These are phyloP conservation scores for Caranx ignobilis DNA, from an alignment of 2,113 vertebrate genomes.

Conservation along the genomic window DNA sequence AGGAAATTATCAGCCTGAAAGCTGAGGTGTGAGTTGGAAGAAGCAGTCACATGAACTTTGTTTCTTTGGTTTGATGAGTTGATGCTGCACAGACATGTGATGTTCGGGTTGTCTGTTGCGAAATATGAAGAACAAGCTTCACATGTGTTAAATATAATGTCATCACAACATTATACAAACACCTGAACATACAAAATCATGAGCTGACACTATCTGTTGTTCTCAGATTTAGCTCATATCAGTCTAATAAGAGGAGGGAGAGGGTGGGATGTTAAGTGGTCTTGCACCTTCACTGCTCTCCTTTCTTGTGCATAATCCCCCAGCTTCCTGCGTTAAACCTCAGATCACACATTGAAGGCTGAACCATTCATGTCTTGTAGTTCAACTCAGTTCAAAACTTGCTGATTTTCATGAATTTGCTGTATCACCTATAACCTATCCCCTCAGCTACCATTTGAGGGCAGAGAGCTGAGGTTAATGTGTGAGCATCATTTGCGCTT, in stretches of 20 bases:
- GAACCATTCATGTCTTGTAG: not conserved
- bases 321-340: slow-evolving; percentile 61
- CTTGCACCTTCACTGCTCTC: slow-evolving; percentile 20
- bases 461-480: not conserved
- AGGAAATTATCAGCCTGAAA: slow-evolving; percentile 6
- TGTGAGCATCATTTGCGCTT: not conserved
- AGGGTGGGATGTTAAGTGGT: not conserved
- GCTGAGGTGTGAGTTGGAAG: slow-evolving; percentile 32
- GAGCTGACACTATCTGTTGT: not conserved
- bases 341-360: not conserved
- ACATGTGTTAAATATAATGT: too few relatives aligned
- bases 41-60: slow-evolving; percentile 1
- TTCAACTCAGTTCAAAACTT: not conserved
- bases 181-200: not conserved
- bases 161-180: not conserved
- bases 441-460: not conserved
- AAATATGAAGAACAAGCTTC: not conserved
- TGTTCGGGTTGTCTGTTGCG: not conserved
- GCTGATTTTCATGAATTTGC: not conserved
- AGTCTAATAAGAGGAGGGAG: not conserved
- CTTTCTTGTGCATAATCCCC: not conserved
- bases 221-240: not conserved
- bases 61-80: slow-evolving; percentile 32
- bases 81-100: not conserved
- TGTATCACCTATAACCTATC: not conserved